Base-by-base conservation (phyloP, 2,797 vertebrate species). In the Rousettus madagascariensis region DNA sequence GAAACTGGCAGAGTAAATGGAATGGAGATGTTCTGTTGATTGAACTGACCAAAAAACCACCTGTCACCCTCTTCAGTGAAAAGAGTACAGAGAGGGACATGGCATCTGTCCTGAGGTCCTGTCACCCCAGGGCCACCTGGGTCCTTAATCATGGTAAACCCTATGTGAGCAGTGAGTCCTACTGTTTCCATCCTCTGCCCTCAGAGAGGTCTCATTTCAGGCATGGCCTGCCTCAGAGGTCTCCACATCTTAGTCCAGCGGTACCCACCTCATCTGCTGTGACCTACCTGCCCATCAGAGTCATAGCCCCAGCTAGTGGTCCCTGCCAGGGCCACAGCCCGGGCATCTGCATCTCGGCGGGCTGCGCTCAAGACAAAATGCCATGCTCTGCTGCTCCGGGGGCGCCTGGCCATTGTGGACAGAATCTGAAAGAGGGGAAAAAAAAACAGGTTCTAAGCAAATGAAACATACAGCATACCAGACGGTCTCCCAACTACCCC, bases 361-460 rank as follows among this genome's bases (percentile, higher is more conserved):
- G 99, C 99, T 0, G 99, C 99, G 0, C 99, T 99, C 98, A 99
- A 98, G 36, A 99, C 99, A 1, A 99, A 99, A 85, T 98, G 98
- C 99, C 99, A 99, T 4, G 99, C 99, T 68, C 99, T 98, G 97
- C 99, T 99, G 98, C 99, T 99, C 86, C 99, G 98, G 15, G 99
- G 98, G 66, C 99, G 98, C 71, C 99, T 99, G 2, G 99, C 99
- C 99, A 99, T 99, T 98, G 96, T 98, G 97, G 94, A 97, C 91
- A 94, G 97, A 91, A 80, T 94, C 98, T 98, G 95, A 6, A 51
- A 92, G 19, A 15, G 49, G 13, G 10, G 43, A 13, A 46, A 49
- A 49, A 71, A 19, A 33, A 33, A 89, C 36, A 55, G 36, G 63
- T 16, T 61, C 9, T 83, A 24, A 89, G 83, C 38, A 38, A 28